Evolutionary conservation across 2,113 vertebrate species (phyloP).

Genomic region (Callopanchax toddi): DNA sequence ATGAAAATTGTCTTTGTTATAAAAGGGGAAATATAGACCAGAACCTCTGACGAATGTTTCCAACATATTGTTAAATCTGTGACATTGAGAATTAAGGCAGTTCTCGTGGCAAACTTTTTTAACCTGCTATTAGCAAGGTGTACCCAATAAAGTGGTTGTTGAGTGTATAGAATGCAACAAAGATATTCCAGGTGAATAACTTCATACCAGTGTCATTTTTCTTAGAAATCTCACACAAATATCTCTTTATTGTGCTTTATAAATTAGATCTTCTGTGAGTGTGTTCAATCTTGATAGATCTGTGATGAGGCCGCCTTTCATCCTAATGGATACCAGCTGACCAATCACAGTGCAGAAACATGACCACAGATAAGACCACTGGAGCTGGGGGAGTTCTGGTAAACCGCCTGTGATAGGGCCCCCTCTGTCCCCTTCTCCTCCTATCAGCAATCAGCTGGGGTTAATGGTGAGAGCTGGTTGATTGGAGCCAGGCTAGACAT

Average conservation of each 20-base stretch:
- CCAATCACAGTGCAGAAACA: conserved; percentile 71
- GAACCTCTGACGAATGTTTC: not conserved
- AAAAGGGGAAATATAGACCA: no score
- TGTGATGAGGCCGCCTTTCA: conserved; percentile 73
- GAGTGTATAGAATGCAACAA: not conserved
- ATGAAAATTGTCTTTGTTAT: no score
- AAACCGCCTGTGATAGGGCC: conserved; percentile 56
- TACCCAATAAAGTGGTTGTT: no score
- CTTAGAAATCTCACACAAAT: conserved; percentile 29
- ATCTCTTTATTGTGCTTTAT: conserved; percentile 17
- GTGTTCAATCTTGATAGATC: conserved; percentile 64
- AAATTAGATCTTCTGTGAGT: conserved; percentile 19
- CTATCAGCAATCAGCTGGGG: conserved; percentile 75
- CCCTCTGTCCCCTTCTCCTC: conserved; percentile 40
- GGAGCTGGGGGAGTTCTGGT: conserved; percentile 64
- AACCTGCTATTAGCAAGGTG: no score
- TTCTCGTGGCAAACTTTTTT: no score
- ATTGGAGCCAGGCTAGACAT: conserved; percentile 73
- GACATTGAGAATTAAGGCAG: no score
- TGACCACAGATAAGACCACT: conserved; percentile 62
- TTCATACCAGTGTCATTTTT: conserved; percentile 31
- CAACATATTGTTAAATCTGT: no score
- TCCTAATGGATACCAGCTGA: conserved; percentile 78
- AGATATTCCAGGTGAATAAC: conserved; percentile 32
- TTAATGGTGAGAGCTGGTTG: conserved; percentile 69